These are phyloP conservation scores for Nycticebus coucang DNA, from an alignment of 2,113 vertebrate genomes.

Conservation along the genomic window DNA sequence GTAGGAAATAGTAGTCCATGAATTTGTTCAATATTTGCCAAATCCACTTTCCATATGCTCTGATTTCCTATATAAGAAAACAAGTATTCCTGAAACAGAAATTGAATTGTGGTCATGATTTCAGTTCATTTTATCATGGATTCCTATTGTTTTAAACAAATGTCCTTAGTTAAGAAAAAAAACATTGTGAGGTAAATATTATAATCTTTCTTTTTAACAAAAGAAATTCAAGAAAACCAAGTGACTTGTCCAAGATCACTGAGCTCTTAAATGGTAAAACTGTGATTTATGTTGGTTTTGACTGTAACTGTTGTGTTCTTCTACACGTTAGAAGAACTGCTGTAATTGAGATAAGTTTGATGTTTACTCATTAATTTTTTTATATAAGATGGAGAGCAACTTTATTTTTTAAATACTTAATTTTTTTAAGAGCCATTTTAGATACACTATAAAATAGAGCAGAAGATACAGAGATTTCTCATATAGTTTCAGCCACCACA, in stretches of 20 bases:
- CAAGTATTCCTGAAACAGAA: conserved; percentile 47
- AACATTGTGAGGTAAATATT: not conserved
- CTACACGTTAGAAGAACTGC: not conserved
- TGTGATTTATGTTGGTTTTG: not conserved
- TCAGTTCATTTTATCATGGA: conserved; percentile 27
- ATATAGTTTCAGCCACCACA: not conserved
- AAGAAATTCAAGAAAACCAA: conserved; percentile 37
- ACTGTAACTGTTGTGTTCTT: not conserved
- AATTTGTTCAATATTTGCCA: not conserved
- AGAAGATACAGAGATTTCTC: not conserved
- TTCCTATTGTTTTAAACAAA: conserved; percentile 29
- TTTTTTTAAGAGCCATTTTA: not conserved
- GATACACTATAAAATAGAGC: not conserved
- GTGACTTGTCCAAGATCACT: not conserved
- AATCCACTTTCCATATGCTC: not conserved
- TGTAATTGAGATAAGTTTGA: conserved; percentile 24
- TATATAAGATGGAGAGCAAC: not conserved
- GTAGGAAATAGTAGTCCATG: not conserved
- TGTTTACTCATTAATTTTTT: conserved; percentile 36
- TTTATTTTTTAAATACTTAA: not conserved
- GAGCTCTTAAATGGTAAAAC: conserved; percentile 17
- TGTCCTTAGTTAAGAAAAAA: not conserved
- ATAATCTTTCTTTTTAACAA: not conserved
- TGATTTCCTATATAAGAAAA: conserved; percentile 28
- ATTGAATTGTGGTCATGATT: not conserved